Evolutionary conservation across 2,888 invertebrate genomes (phyloP).

Genomic region (Cephus sareptanus): DNA sequence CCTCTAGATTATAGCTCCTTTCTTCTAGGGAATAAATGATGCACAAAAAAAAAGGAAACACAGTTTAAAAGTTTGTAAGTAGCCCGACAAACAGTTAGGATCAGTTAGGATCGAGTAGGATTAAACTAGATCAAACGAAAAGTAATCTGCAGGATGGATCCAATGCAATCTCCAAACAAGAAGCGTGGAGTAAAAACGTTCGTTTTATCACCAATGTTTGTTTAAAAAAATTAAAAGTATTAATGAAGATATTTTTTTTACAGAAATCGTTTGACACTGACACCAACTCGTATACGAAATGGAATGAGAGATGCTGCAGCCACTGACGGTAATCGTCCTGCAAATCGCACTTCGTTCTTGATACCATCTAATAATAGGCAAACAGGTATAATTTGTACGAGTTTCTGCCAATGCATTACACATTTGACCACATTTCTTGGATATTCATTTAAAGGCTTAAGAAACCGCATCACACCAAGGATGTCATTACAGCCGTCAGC

Average conservation of each 20-base stretch:
- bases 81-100: background rate
- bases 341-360: too few species aligned
- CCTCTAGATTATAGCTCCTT: background rate
- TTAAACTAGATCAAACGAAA: too few species aligned
- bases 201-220: background rate
- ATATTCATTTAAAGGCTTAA: background rate
- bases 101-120: too few species aligned
- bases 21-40: background rate
- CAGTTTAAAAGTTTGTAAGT: background rate
- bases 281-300: too few species aligned
- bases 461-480: conserved; percentile 3
- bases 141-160: background rate
- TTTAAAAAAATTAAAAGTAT: background rate
- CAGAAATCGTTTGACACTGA: background rate
- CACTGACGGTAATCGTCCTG: too few species aligned
- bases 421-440: background rate
- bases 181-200: background rate
- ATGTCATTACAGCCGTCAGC: background rate
- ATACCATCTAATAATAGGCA: too few species aligned
- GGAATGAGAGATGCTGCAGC: background rate
- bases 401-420: too few species aligned
- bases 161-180: background rate
- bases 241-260: background rate
- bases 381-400: too few species aligned
- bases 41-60: background rate